phyloP scores from a whole-genome alignment of 2,888 invertebrate species.

The Hymenopus coronatus region DNA sequence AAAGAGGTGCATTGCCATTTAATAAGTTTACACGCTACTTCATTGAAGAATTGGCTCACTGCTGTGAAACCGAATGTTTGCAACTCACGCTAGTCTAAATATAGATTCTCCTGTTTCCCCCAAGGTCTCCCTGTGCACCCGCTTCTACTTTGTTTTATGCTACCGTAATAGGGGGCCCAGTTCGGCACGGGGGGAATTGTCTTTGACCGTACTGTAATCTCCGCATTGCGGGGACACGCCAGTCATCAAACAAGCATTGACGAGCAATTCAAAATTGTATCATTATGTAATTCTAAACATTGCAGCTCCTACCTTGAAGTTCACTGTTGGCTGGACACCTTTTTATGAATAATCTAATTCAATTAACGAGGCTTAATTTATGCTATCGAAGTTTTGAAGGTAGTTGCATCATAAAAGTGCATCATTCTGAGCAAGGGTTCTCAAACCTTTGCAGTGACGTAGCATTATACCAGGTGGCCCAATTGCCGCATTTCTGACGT shows the following conservation, averaged over 20 bases:
- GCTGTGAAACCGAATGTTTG: neutral
- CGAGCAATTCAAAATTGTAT: too few relatives aligned
- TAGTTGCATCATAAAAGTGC: too few relatives aligned
- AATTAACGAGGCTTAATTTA: too few relatives aligned
- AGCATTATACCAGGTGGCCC: too few relatives aligned
- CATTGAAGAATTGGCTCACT: neutral
- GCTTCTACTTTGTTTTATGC: neutral
- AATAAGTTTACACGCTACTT: neutral
- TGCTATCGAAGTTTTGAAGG: too few relatives aligned
- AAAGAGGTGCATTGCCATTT: neutral
- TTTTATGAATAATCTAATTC: too few relatives aligned
- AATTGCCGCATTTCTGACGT: too few relatives aligned
- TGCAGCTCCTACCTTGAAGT: too few relatives aligned
- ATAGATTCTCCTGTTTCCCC: neutral
- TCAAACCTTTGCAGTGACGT: too few relatives aligned
- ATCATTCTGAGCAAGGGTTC: too few relatives aligned
- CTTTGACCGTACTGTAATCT: neutral
- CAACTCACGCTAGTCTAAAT: neutral
- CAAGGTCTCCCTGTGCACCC: neutral
- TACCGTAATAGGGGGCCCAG: neutral
- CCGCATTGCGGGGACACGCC: neutral
- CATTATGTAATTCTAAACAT: too few relatives aligned
- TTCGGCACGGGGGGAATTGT: neutral
- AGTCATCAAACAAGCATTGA: neutral
- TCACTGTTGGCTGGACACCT: too few relatives aligned